A percentile compares a stretch with the other conserved stretches of the same genome.
Evolutionary conservation across 2,888 invertebrate species (phyloP).

Genomic region (Lasioglossum figueresi): DNA sequence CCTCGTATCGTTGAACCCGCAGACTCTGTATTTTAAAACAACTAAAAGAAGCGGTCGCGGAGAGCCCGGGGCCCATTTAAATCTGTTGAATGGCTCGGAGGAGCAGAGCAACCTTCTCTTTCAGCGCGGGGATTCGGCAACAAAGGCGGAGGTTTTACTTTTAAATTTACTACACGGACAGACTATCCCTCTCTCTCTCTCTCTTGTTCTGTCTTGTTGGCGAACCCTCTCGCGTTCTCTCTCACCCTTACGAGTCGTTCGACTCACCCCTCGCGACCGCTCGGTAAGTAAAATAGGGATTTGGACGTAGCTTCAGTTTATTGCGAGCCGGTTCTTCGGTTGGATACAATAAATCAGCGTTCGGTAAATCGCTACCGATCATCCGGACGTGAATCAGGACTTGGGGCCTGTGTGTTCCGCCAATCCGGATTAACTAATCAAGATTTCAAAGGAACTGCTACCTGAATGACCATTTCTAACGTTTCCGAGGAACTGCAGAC

Average conservation of each 20-base stretch:
- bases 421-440: slow-evolving; percentile 32
- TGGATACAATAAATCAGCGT: slow-evolving; percentile 67
- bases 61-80: slow-evolving; percentile 75
- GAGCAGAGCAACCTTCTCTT: slow-evolving; percentile 76
- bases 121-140: slow-evolving; percentile 79
- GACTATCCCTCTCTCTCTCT: slow-evolving; percentile 66
- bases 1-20: slow-evolving; percentile 63
- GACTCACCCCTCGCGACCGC: slow-evolving; percentile 60
- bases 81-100: slow-evolving; percentile 79
- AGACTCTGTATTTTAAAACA: slow-evolving; percentile 69
- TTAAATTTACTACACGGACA: slow-evolving; percentile 82
- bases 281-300: slow-evolving; percentile 80
- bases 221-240: slow-evolving; percentile 33
- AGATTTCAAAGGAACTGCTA: not conserved
- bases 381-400: slow-evolving; percentile 52
- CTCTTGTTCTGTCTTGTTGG: slow-evolving; percentile 62
- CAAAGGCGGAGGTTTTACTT: slow-evolving; percentile 82
- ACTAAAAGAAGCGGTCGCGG: slow-evolving; percentile 62
- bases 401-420: not conserved
- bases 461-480: not conserved
- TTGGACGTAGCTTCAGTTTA: slow-evolving; percentile 76
- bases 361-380: slow-evolving; percentile 57
- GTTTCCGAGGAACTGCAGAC: no score
- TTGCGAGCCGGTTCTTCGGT: slow-evolving; percentile 69
- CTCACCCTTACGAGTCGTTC: slow-evolving; percentile 18